Conservation (phyloP, 2,113 vertebrate species). For the Corynorhinus townsendii region DNA sequence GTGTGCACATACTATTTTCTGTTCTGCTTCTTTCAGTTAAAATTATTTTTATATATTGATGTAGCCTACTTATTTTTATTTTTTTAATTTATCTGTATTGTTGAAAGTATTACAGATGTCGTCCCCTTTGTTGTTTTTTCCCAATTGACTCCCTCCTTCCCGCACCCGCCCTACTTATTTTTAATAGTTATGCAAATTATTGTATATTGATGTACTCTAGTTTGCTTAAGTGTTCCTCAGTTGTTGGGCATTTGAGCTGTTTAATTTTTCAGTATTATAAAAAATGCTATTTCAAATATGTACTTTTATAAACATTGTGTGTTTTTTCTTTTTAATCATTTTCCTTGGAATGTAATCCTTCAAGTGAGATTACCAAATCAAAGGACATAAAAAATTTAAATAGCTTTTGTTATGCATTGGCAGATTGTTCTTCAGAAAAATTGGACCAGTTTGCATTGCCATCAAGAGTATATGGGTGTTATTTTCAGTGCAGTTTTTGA, state of each 20-base stretch:
- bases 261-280: conserved; percentile 55
- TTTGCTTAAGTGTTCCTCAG: conserved; percentile 31
- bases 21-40: conserved; percentile 38
- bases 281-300: neutral
- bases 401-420: conserved; percentile 13
- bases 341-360: conserved; percentile 33
- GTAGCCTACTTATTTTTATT: conserved; percentile 34
- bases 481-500: conserved; percentile 49
- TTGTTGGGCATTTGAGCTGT: neutral
- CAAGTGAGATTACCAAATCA: conserved; percentile 56
- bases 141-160: too few species aligned
- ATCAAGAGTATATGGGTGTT: neutral
- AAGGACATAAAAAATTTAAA: conserved; percentile 52
- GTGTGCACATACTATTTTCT: neutral
- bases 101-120: too few species aligned
- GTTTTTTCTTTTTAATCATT: conserved; percentile 15
- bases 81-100: conserved; percentile 4
- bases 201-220: neutral
- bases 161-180: neutral
- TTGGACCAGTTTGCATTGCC: conserved; percentile 13
- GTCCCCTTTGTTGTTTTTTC: too few species aligned
- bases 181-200: conserved; percentile 36
- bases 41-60: conserved; percentile 32
- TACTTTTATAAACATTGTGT: conserved; percentile 26
- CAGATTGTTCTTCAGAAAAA: conserved; percentile 33